Percentiles rank a stretch among this genome's conserved stretches.
These are phyloP conservation scores for Mercenaria mercenaria DNA, from an alignment of 1,140 invertebrate genomes.

Conservation along the genomic window DNA sequence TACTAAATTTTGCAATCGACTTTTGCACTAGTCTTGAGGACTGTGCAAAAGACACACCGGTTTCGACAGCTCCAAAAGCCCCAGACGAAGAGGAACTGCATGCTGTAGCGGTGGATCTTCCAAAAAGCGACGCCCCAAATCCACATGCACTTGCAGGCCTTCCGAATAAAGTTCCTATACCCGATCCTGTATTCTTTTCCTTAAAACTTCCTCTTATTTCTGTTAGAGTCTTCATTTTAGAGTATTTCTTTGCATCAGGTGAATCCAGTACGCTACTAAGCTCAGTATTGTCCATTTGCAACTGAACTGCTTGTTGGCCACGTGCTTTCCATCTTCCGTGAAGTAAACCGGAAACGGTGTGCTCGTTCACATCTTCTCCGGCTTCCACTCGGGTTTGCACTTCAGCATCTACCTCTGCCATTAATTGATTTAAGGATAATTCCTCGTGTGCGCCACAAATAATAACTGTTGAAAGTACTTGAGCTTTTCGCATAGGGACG, in stretches of 20 bases:
- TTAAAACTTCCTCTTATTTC: not conserved
- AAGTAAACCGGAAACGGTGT: slow-evolving; percentile 63
- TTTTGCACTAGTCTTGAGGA: slow-evolving; percentile 28
- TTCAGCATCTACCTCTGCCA: slow-evolving; percentile 78
- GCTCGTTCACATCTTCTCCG: slow-evolving; percentile 64
- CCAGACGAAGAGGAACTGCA: not conserved
- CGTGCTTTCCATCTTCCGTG: slow-evolving; percentile 61
- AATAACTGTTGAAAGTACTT: slow-evolving; percentile 77
- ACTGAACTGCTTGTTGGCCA: slow-evolving; percentile 67
- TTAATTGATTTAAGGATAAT: slow-evolving; percentile 78
- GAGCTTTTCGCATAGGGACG: slow-evolving; percentile 76
- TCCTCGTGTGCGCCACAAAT: slow-evolving; percentile 82
- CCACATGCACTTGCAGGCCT: no score
- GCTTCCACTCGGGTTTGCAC: slow-evolving; percentile 67
- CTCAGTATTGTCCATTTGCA: slow-evolving; percentile 64
- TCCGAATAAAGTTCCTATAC: not conserved
- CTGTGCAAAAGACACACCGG: slow-evolving; percentile 2
- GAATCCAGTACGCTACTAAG: slow-evolving; percentile 29
- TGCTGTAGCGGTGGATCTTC: not conserved
- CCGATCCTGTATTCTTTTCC: not conserved
- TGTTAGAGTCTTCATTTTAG: slow-evolving; percentile 42
- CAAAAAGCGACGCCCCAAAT: not conserved
- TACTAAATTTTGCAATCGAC: not conserved
- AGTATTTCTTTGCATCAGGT: slow-evolving; percentile 57
- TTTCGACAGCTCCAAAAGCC: not conserved